Evolutionary conservation across 2,797 vertebrate genomes (phyloP).

Genomic region (Sebastes nivosus): DNA sequence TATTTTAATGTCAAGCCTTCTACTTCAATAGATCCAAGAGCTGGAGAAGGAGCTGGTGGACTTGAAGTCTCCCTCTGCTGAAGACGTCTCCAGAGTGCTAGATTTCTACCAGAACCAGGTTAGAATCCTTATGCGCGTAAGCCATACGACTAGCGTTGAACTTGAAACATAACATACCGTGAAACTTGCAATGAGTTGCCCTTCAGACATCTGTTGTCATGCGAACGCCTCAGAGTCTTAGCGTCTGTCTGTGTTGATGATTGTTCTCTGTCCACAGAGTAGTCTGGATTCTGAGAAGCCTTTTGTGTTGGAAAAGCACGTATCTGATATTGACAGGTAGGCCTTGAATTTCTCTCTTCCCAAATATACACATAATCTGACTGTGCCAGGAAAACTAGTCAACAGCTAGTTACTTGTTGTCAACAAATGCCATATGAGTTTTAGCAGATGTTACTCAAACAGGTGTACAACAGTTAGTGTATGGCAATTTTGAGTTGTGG

Average conservation of each 20-base stretch:
- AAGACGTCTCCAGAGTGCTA: slow-evolving; percentile 84
- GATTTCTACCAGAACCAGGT: slow-evolving; percentile 90
- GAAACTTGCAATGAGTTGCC: not conserved
- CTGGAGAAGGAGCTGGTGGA: slow-evolving; percentile 90
- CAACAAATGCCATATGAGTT: not conserved
- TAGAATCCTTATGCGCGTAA: not conserved
- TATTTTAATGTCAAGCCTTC: not conserved
- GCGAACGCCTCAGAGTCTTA: not conserved
- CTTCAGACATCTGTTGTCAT: not conserved
- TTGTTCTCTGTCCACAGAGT: slow-evolving; percentile 56
- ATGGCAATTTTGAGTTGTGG: not conserved
- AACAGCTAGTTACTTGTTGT: not conserved
- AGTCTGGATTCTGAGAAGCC: slow-evolving; percentile 68
- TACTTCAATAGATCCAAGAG: slow-evolving; percentile 79
- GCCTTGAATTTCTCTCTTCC: not conserved
- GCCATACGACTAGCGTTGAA: not conserved
- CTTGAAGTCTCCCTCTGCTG: slow-evolving; percentile 86
- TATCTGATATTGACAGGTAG: slow-evolving; percentile 74
- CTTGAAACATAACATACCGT: not conserved
- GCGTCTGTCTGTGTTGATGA: not conserved
- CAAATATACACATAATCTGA: not conserved
- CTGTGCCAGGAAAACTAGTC: not conserved
- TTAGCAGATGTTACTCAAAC: not conserved
- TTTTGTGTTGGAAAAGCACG: slow-evolving; percentile 68
- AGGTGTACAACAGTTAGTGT: not conserved